Conservation (phyloP, 2,888 invertebrate genomes). For the Actias luna region DNA sequence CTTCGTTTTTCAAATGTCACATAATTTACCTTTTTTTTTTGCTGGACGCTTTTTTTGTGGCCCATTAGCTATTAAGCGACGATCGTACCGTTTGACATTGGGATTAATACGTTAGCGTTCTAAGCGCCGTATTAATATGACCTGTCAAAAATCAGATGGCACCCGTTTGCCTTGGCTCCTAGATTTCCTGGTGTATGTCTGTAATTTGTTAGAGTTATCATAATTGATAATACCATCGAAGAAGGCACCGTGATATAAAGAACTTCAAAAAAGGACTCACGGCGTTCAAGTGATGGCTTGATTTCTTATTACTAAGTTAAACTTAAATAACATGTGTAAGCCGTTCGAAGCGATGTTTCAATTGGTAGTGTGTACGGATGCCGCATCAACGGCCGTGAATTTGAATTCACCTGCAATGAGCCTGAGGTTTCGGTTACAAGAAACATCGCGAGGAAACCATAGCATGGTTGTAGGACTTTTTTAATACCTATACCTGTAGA, state of each 20-base stretch:
- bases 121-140: conserved; percentile 46
- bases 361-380: no score
- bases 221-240: neutral
- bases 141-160: conserved; percentile 26
- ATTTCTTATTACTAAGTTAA: neutral
- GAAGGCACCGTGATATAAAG: neutral
- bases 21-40: conserved; percentile 73
- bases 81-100: conserved; percentile 58
- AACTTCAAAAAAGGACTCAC: neutral
- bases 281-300: neutral
- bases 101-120: conserved; percentile 66
- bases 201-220: conserved; percentile 6
- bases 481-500: no score
- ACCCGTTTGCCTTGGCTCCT: neutral
- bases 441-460: no score
- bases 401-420: no score
- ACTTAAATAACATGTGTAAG: no score
- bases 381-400: no score
- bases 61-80: conserved; percentile 78
- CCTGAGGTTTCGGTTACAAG: no score
- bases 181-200: neutral
- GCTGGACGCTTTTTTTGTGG: conserved; percentile 53
- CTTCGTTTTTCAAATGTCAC: conserved; percentile 73
- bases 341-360: no score
- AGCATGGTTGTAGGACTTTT: no score